These are phyloP conservation scores for Lasioglossum albipes DNA, from an alignment of 1,140 invertebrate genomes.

Conservation along the genomic window DNA sequence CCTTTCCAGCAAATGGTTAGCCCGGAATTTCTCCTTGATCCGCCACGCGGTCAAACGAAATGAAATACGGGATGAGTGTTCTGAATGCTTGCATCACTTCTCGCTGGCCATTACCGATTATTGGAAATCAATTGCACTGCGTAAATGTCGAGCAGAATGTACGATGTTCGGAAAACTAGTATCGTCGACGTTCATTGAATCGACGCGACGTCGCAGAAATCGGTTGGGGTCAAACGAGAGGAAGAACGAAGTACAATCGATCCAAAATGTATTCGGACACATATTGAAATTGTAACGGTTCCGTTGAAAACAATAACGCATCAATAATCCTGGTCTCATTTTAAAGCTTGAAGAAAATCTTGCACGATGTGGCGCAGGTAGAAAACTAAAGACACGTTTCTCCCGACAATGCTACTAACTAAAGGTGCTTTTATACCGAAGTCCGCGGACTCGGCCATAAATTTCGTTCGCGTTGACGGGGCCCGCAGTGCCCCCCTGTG, in stretches of 20 bases:
- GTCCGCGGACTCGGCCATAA: too few species aligned
- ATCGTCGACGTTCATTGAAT: background rate
- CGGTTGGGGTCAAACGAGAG: background rate
- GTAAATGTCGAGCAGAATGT: conserved; percentile 55
- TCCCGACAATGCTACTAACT: too few species aligned
- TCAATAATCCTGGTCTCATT: too few species aligned
- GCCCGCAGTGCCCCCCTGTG: too few species aligned
- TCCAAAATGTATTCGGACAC: too few species aligned
- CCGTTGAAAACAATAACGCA: too few species aligned
- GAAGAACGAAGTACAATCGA: background rate
- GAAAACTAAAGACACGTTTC: too few species aligned
- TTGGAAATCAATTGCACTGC: conserved; percentile 64
- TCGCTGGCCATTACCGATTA: conserved; percentile 43
- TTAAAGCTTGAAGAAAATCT: too few species aligned
- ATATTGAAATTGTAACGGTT: too few species aligned
- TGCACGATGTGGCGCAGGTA: too few species aligned
- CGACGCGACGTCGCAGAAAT: background rate
- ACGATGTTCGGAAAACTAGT: conserved; percentile 23
- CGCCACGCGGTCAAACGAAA: conserved; percentile 60
- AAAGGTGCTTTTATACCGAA: too few species aligned
- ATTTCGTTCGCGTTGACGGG: too few species aligned
- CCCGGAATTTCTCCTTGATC: conserved; percentile 44
- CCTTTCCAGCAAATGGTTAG: background rate
- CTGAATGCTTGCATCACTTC: conserved; percentile 27
- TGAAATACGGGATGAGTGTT: conserved; percentile 68